Evolutionary conservation across 2,113 vertebrate genomes (phyloP).

Genomic region (Gymnarchus niloticus): DNA sequence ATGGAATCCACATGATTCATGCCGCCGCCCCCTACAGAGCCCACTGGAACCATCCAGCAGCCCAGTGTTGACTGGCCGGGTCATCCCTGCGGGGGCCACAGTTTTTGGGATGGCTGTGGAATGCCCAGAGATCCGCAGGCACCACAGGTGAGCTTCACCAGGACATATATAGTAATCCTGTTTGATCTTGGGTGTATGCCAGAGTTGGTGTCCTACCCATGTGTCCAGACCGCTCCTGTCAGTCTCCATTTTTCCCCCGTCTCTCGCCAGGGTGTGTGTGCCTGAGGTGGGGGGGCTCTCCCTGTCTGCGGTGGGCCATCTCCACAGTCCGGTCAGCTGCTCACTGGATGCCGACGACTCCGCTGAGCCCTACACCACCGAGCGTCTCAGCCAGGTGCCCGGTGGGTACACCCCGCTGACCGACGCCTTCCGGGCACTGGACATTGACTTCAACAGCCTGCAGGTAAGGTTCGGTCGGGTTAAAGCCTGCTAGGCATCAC

Average conservation of each 20-base stretch:
- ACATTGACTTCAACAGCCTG: conserved; percentile 82
- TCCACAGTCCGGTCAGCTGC: conserved; percentile 73
- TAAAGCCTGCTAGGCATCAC: neutral
- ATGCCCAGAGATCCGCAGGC: conserved; percentile 82
- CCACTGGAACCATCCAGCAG: conserved; percentile 42
- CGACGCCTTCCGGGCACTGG: conserved; percentile 75
- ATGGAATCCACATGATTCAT: neutral
- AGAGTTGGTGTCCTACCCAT: neutral
- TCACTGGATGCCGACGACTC: conserved; percentile 69
- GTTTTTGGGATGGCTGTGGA: conserved; percentile 87
- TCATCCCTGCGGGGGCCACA: conserved; percentile 85
- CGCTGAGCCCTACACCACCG: conserved; percentile 88
- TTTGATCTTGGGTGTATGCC: no score
- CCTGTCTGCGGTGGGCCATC: conserved; percentile 64
- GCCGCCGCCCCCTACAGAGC: conserved; percentile 37
- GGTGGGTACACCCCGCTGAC: conserved; percentile 81
- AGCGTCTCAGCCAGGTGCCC: conserved; percentile 81
- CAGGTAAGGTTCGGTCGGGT: conserved; percentile 58
- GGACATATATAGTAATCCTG: neutral
- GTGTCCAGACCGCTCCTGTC: neutral
- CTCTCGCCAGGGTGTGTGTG: conserved; percentile 59
- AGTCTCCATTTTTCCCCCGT: neutral
- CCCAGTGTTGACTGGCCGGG: conserved; percentile 69
- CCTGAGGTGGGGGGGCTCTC: conserved; percentile 70
- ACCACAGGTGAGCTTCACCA: conserved; percentile 73